phyloP scores from a whole-genome alignment of 2,888 invertebrate genomes.

The Pantelozetes paolii region DNA sequence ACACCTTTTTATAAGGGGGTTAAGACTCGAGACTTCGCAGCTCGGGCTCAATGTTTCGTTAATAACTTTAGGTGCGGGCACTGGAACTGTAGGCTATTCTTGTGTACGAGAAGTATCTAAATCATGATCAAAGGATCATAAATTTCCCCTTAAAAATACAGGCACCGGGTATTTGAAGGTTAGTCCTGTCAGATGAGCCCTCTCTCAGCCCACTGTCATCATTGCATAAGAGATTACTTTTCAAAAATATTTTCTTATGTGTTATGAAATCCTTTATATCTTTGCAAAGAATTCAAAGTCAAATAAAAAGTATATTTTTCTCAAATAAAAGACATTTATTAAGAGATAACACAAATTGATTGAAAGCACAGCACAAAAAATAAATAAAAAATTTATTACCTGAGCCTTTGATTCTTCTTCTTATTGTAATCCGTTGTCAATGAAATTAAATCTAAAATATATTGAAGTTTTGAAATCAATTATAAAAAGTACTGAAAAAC shows the following conservation, averaged over 20 bases:
- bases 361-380: neutral
- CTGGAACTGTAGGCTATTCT: neutral
- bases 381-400: neutral
- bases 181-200: conserved; percentile 13
- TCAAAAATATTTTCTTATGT: too few relatives aligned
- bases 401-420: neutral
- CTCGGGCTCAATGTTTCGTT: neutral
- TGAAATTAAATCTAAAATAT: neutral
- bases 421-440: neutral
- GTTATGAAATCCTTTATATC: conserved; percentile 9
- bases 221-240: conserved; percentile 25
- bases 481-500: too few relatives aligned
- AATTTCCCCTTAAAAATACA: neutral
- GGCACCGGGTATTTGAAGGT: conserved; percentile 11
- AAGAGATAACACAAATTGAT: neutral
- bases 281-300: neutral
- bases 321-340: conserved; percentile 1
- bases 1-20: too few relatives aligned
- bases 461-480: neutral
- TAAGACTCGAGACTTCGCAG: too few relatives aligned
- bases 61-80: neutral
- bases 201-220: conserved; percentile 29
- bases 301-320: neutral
- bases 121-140: neutral
- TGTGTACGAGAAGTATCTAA: neutral